Base-by-base conservation (phyloP, 2,888 invertebrate genomes). In the Lucinisca nassula region DNA sequence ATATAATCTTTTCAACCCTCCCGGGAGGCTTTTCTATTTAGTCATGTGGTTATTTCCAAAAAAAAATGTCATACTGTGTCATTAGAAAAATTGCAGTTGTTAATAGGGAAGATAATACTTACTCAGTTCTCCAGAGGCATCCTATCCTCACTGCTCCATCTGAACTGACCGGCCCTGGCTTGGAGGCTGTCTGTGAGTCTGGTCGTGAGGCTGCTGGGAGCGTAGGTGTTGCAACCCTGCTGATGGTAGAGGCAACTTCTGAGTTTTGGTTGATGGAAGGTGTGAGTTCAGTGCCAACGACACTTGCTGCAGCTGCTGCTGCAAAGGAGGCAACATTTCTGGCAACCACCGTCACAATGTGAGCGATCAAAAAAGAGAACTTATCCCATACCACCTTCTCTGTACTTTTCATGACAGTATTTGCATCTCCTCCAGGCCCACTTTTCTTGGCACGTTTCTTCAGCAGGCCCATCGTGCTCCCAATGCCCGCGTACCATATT, bases 91-190 rank as follows among this genome's bases (percentile, higher is more conserved):
- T 32, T 24, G 27, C 10, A 58, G 75, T 45, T 78, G 24, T 17
- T 90, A 67, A 12, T 93, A 85, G 8, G 8, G 10, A 8, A 45
- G 17, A 45, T 88, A 94, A 61, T 17, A 94, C 67, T 1, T 89
- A 84, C 97, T 97, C 97, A 85, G 96, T 95, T 58, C 93, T 95
- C 97, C 97, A 97, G 90, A 45, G 8, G 45, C 45, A 45, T 8
- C 17, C 17, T 45, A 17, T 97, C 97, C 2, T 96, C 96, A 83
- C 96, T 96, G 58, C 97, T 96, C 93, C 97, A 97, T 70, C 97
- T 95, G 0, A 97, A 96, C 97, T 97, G 91, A 93, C 96, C 81
- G 73, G 38, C 73, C 73, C 73, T 38, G 73, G 37, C 73, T 24
- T 2, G 73, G 96, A 96, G 72, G 72, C 21, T 40, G 45, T n/a